Evolutionary conservation across 2,888 invertebrate species (phyloP).

Genomic region (Heteromurus nitidus): DNA sequence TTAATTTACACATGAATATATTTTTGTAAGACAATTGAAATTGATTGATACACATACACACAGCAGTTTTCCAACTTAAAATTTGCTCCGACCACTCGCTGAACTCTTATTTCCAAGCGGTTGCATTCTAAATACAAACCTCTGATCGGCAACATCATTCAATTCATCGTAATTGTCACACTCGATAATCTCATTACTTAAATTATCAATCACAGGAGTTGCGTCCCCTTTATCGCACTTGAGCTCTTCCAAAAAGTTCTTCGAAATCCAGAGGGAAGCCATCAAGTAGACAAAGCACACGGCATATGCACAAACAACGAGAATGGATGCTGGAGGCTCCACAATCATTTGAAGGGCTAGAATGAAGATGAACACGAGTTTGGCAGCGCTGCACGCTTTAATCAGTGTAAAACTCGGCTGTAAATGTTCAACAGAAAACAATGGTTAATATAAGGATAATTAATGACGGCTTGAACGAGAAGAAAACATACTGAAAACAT

Average conservation of each 20-base stretch:
- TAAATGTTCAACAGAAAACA: conserved; percentile 12
- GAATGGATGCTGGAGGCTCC: conserved; percentile 34
- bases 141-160: conserved; percentile 51
- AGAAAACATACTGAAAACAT: not conserved
- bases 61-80: too few relatives aligned
- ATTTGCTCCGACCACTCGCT: not conserved
- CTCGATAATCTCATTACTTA: not conserved
- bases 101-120: not conserved
- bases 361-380: conserved; percentile 39
- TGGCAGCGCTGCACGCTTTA: conserved; percentile 38
- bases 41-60: too few relatives aligned
- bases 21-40: too few relatives aligned
- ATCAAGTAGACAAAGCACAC: conserved; percentile 40
- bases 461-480: too few relatives aligned
- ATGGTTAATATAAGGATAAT: not conserved
- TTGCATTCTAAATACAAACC: conserved; percentile 41
- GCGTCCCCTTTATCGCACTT: conserved; percentile 1
- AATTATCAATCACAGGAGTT: not conserved
- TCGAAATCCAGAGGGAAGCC: conserved; percentile 48
- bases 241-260: conserved; percentile 39
- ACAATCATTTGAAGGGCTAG: conserved; percentile 55
- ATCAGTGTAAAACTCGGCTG: conserved; percentile 36
- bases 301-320: conserved; percentile 48
- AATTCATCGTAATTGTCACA: conserved; percentile 48
- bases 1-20: too few relatives aligned